Evolutionary conservation across 1,140 invertebrate species (phyloP), one percentile per base, ranked within the genome.

Genomic region (Drosophila kohkoa): DNA sequence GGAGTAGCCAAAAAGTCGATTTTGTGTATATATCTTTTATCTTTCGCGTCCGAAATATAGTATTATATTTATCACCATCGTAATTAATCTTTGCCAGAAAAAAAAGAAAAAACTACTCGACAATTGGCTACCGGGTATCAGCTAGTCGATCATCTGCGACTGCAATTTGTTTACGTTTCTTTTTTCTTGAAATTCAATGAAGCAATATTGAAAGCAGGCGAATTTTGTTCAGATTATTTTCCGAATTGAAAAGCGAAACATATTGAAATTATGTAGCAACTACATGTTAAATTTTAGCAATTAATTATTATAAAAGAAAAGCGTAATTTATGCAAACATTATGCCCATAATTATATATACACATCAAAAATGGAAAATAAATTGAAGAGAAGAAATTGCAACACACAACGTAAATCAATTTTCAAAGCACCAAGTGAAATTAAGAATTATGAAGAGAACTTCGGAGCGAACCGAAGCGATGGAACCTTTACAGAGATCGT

Each of bases 211-310:
- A 63, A 66, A 72, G 16, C 52, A 54, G 67, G 67, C 67, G 41
- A 63, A 43, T 57, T 62, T 25, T 30, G 16, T 68, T 41, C 28
- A 52, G 49, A 30, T 30, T 52, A 30, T 15, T 64, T 43, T 43
- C 35, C 51, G 2, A 20, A 52, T 59, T 32, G 20, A 72, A 74
- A 75, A 52, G 46, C 74, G 38, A 82, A 75, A 86, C 82, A 82
- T 88, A 88, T 88, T 82, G 71, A 63, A 87, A 88, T 82, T 80
- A 88, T 87, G 83, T 87, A 88, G 83, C 69, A 88, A 87, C 83
- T 88, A 88, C 83, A 87, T 88, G 83, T 88, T 88, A 88, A 87
- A 87, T 77, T 77, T 82, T 82, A 83, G 81, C 65, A 83, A 85
- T 77, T 86, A 86, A 79, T 72, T 80, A 77, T 65, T 73, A 45